A percentile compares a stretch with the other conserved stretches of the same genome.
These are phyloP conservation scores for Sarcophaga caerulescens DNA, from an alignment of 2,888 invertebrate species.

Conservation along the genomic window DNA sequence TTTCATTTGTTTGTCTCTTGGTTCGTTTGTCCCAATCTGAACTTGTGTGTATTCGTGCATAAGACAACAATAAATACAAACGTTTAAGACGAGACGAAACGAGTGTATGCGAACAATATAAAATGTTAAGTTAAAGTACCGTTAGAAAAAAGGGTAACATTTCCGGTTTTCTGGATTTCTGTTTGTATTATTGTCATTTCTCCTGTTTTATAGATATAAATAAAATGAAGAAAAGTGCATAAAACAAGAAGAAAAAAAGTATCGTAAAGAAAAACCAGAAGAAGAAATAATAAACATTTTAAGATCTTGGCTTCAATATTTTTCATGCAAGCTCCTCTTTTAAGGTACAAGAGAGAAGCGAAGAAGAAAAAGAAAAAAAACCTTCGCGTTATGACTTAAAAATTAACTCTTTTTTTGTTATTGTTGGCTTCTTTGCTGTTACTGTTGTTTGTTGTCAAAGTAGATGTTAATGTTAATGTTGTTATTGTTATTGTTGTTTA, in stretches of 20 bases:
- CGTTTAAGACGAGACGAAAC: not conserved
- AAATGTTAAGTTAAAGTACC: constrained; percentile 46
- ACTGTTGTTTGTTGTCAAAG: constrained; percentile 48
- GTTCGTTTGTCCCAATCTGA: constrained; percentile 5
- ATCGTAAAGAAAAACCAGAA: constrained; percentile 6
- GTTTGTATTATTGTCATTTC: constrained; percentile 48
- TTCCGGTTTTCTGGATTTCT: constrained; percentile 61
- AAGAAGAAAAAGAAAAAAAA: constrained; percentile 17
- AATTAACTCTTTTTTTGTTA: constrained; percentile 26
- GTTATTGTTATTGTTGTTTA: constrained; percentile 57
- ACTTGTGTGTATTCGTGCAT: constrained; percentile 42
- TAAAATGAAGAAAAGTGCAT: not conserved
- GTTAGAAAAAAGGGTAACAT: constrained; percentile 67
- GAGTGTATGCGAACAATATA: not conserved
- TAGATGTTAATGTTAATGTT: constrained; percentile 22
- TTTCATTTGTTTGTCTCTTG: not conserved
- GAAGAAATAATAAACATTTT: too few species aligned
- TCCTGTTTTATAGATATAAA: constrained; percentile 32
- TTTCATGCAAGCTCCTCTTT: constrained; percentile 35
- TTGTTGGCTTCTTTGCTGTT: constrained; percentile 26
- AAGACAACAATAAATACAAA: constrained; percentile 1
- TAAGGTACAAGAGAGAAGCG: constrained; percentile 14
- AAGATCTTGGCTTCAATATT: constrained; percentile 24
- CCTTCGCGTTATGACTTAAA: constrained; percentile 43
- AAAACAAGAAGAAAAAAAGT: constrained; percentile 19